Conservation (phyloP, 2,113 vertebrate genomes). For the Isurus oxyrinchus region DNA sequence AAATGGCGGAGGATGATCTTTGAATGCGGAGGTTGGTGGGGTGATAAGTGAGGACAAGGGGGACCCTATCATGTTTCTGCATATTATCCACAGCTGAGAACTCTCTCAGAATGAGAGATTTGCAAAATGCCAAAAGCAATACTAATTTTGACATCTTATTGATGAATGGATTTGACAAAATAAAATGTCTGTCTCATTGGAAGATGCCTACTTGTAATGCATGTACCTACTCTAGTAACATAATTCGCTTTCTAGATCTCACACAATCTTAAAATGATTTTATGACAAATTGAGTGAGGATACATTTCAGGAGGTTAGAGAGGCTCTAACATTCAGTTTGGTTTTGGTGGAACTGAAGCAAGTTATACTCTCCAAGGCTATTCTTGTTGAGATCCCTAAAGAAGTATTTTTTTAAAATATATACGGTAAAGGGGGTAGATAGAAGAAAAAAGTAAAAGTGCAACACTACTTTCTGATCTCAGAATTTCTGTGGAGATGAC, state of each 20-base stretch:
- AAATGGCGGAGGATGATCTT: too few relatives aligned
- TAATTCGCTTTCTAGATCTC: background rate
- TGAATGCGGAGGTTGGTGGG: too few relatives aligned
- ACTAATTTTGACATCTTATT: background rate
- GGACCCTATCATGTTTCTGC: too few relatives aligned
- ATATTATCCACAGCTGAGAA: background rate
- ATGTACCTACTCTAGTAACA: background rate
- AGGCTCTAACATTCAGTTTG: background rate
- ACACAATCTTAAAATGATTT: background rate
- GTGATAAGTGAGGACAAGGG: too few relatives aligned
- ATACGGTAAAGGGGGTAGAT: background rate
- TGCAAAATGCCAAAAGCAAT: background rate
- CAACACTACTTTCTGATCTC: background rate
- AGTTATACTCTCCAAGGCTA: background rate
- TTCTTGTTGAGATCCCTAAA: background rate
- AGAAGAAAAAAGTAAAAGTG: slow-evolving; percentile 28
- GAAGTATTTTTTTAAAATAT: too few relatives aligned
- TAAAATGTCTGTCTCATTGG: background rate
- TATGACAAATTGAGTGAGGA: background rate
- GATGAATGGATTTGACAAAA: background rate
- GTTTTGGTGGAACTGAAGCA: background rate
- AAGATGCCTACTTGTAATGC: background rate
- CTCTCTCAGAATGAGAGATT: background rate
- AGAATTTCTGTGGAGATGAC: background rate
- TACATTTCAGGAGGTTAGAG: background rate